These are phyloP conservation scores for Catharus bicknelli DNA, from an alignment of 2,113 vertebrate species.

Conservation along the genomic window DNA sequence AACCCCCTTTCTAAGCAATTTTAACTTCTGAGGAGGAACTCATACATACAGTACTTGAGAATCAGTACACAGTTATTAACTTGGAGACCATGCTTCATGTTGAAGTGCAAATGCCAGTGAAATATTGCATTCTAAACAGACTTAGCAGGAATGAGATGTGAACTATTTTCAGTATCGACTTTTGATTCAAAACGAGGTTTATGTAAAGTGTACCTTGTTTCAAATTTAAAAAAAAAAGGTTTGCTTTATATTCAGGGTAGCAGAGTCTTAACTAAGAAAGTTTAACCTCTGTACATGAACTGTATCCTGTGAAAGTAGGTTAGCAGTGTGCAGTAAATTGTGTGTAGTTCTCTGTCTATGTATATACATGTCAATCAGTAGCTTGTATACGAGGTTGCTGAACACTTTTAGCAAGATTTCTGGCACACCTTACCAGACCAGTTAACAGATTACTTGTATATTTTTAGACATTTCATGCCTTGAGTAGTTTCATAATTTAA, in stretches of 20 bases:
- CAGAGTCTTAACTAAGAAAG: neutral
- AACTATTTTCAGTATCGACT: neutral
- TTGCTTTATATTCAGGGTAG: constrained; percentile 1
- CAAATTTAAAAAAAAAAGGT: neutral
- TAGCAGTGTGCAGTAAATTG: neutral
- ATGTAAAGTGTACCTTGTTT: neutral
- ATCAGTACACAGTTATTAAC: neutral
- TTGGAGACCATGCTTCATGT: constrained; percentile 38
- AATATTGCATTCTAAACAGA: neutral
- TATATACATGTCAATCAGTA: neutral
- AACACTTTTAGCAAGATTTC: neutral
- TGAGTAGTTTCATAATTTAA: constrained; percentile 19
- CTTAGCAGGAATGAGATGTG: neutral
- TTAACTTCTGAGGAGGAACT: constrained; percentile 40
- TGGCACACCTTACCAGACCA: neutral
- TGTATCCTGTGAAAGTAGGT: neutral
- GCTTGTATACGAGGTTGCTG: neutral
- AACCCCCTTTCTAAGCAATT: neutral
- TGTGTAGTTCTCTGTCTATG: neutral
- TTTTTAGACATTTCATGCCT: constrained; percentile 10
- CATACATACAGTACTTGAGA: neutral
- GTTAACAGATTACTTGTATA: neutral
- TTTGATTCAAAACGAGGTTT: constrained; percentile 24
- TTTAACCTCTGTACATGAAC: neutral
- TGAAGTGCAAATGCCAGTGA: constrained; percentile 42